Conservation (phyloP, 1,140 invertebrate genomes). For the Branchinecta lindahli region DNA sequence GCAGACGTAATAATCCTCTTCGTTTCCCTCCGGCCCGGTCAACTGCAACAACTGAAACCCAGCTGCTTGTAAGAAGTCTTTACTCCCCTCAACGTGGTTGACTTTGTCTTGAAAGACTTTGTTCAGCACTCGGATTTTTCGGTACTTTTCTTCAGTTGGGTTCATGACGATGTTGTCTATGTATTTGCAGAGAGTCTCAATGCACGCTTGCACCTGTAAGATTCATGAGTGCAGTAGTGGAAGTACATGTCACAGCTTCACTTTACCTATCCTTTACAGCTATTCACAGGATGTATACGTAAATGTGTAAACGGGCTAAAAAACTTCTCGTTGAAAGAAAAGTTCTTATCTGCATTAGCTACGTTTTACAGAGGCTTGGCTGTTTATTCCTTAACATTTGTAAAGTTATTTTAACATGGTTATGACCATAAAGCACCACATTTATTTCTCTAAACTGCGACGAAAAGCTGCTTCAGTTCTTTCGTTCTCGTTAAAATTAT, state of each 20-base stretch:
- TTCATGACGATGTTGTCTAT: conserved; percentile 74
- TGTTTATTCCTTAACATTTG: too few species aligned
- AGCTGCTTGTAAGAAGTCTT: conserved; percentile 64
- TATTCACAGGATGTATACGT: too few species aligned
- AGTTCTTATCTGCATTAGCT: too few species aligned
- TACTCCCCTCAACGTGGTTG: conserved; percentile 52
- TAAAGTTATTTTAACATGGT: too few species aligned
- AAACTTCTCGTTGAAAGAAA: too few species aligned
- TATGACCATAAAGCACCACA: too few species aligned
- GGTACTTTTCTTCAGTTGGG: conserved; percentile 73
- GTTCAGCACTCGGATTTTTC: conserved; percentile 73
- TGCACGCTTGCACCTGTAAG: conserved; percentile 50
- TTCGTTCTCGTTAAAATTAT: too few species aligned
- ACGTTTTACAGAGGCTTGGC: too few species aligned
- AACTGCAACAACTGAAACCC: conserved; percentile 50
- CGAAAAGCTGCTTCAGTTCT: too few species aligned
- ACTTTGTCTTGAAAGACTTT: conserved; percentile 65
- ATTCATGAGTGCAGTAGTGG: not conserved
- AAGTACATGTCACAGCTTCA: not conserved
- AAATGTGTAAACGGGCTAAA: too few species aligned
- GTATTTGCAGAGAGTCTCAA: conserved; percentile 75
- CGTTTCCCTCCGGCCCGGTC: conserved; percentile 24
- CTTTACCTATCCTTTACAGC: too few species aligned
- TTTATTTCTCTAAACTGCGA: too few species aligned
- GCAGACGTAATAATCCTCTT: conserved; percentile 28